Conservation (phyloP, 2,888 invertebrate genomes). For the Rapana venosa region DNA sequence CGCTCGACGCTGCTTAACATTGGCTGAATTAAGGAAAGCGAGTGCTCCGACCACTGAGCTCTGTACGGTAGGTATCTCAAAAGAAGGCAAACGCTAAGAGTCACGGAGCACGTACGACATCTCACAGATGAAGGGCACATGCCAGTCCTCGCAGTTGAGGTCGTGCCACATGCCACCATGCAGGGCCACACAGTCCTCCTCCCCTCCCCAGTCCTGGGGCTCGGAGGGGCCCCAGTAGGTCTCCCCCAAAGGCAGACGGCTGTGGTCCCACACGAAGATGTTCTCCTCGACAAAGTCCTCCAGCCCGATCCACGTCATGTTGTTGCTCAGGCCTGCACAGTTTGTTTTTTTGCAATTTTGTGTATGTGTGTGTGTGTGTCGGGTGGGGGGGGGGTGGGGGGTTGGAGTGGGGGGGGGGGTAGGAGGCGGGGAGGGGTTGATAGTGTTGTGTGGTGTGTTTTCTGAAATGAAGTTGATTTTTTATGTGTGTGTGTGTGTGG, state of each 20-base stretch:
- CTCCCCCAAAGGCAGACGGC: not conserved
- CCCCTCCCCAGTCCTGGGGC: not conserved
- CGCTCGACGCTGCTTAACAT: no score
- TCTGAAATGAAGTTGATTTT: no score
- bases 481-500: no score
- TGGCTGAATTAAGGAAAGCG: no score
- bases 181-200: not conserved
- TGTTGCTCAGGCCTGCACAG: not conserved
- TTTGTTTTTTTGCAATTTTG: no score
- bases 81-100: not conserved
- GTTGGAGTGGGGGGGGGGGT: no score
- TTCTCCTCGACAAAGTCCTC: constrained; percentile 7
- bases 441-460: no score
- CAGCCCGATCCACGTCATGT: not conserved
- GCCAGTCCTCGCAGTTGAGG: not conserved
- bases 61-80: not conserved
- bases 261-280: not conserved
- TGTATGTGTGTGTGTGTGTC: no score
- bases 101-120: not conserved
- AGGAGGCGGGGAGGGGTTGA: no score
- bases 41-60: no score
- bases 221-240: not conserved
- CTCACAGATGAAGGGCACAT: not conserved
- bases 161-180: not conserved
- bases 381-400: no score